Conservation (phyloP, 2,888 invertebrate species). For the Limnephilus auricula region DNA sequence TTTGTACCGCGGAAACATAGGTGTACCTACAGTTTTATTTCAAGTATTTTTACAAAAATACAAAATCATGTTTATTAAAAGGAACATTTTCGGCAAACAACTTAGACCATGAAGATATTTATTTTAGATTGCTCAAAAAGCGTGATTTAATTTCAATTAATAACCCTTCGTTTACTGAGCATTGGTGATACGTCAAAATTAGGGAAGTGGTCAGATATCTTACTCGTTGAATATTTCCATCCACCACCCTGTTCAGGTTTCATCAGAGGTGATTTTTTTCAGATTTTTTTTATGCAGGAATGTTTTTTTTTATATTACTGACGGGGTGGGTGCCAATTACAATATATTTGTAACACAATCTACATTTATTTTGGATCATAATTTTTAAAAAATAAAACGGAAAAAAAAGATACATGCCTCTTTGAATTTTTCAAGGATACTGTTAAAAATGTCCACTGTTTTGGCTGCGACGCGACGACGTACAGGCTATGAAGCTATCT, state of each 20-base stretch:
- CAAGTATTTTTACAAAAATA: neutral
- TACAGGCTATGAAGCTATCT: neutral
- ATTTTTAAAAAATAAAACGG: too few species aligned
- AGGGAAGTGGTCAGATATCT: slow-evolving; percentile 35
- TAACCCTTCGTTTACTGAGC: slow-evolving; percentile 32
- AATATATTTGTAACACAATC: too few species aligned
- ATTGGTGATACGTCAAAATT: slow-evolving; percentile 36
- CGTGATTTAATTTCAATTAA: slow-evolving; percentile 26
- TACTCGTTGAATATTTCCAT: neutral
- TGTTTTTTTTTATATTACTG: too few species aligned
- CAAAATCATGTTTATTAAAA: neutral
- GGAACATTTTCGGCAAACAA: neutral
- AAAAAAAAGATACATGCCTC: too few species aligned
- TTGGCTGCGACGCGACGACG: too few species aligned
- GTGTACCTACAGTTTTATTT: too few species aligned
- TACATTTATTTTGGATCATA: too few species aligned
- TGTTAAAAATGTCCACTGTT: too few species aligned
- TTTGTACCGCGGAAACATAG: too few species aligned
- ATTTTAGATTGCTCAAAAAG: neutral
- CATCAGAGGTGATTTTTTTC: neutral
- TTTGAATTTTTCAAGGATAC: too few species aligned
- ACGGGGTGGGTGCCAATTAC: too few species aligned
- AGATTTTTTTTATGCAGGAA: too few species aligned
- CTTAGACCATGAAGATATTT: neutral
- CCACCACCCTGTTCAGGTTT: neutral